Base-by-base conservation (phyloP, 2,888 invertebrate species). In the Parapristionchus giblindavisi region DNA sequence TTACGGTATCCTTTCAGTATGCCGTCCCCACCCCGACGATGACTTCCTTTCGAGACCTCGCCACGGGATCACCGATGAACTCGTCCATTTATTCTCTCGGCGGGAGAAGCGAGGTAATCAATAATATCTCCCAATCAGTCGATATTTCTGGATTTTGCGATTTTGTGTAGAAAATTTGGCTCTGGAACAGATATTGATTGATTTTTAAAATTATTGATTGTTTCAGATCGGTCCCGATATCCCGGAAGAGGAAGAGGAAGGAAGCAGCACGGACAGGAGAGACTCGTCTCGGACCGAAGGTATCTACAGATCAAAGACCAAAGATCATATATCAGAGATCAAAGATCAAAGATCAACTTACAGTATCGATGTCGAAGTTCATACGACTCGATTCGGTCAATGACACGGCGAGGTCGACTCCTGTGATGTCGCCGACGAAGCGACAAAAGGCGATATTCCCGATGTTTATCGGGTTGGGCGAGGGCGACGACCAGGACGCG, bases 41-140 rank as follows among this genome's bases (percentile, higher is more conserved):
- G 85, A 85, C 85, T 14, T 85, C 85, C 5, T 85, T 85, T 66
- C 82, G 83, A 11, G 84, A 85, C 70, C 75, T 85, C 8, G 85
- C 85, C 34, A 70, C 81, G 5, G 76, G 75, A n/a, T 78, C 79
- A 40, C 80, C 81, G 32, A 80, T 81, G 79, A 80, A 79, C 60
- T 65, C 65, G 36, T 80, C 79, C n/a, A 71, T 77, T 38, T 81
- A 81, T 77, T 81, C 81, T 68, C 74, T 80, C 48, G 80, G 80
- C 24, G 78, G 78, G 66, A 77, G 81, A 66, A 79, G 79, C 72
- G 81, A 81, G 66, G 79, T 79, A 4, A 5, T 17, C 17, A 43
- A 24, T 34, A 5, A 5, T 17, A 4, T 29, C 36, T 61, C 36
- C 24, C 14, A 24, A 27, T 24, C 24, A 29, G 11, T 11, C 24